Evolutionary conservation across 2,113 vertebrate genomes (phyloP).

Genomic region (Melanocharis versteri): DNA sequence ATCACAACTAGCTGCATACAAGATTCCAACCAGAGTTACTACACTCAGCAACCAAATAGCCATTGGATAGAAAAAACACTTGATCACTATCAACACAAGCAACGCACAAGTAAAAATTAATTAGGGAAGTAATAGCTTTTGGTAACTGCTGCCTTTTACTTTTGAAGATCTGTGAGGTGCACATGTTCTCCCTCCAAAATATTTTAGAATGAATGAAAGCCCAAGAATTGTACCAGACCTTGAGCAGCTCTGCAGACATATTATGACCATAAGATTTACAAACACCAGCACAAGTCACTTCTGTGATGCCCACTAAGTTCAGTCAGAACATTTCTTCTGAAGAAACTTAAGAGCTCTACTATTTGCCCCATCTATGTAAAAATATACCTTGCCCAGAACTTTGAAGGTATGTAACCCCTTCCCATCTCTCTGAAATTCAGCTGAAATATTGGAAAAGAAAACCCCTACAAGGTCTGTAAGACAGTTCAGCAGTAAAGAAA

Average conservation of each 20-base stretch:
- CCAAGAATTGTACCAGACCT: neutral
- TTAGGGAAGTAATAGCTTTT: neutral
- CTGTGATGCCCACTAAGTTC: neutral
- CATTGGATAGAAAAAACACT: fast-evolving
- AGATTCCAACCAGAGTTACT: neutral
- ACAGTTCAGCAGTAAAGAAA: neutral
- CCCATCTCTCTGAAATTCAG: neutral
- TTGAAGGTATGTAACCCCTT: neutral
- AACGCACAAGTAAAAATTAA: neutral
- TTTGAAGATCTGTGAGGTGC: neutral
- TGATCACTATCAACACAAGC: neutral
- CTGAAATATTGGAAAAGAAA: neutral
- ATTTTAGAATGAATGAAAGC: neutral
- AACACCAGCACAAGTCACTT: neutral
- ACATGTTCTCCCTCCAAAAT: neutral
- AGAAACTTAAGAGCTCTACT: neutral
- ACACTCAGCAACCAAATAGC: neutral
- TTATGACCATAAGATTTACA: neutral
- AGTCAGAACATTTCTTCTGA: neutral
- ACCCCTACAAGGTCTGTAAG: neutral
- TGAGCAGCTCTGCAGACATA: neutral
- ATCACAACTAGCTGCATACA: neutral
- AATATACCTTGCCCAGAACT: neutral
- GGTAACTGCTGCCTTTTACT: neutral
- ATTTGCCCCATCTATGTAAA: neutral